Evolutionary conservation across 2,797 vertebrate genomes (phyloP).

Genomic region (Enteromius treurensis): DNA sequence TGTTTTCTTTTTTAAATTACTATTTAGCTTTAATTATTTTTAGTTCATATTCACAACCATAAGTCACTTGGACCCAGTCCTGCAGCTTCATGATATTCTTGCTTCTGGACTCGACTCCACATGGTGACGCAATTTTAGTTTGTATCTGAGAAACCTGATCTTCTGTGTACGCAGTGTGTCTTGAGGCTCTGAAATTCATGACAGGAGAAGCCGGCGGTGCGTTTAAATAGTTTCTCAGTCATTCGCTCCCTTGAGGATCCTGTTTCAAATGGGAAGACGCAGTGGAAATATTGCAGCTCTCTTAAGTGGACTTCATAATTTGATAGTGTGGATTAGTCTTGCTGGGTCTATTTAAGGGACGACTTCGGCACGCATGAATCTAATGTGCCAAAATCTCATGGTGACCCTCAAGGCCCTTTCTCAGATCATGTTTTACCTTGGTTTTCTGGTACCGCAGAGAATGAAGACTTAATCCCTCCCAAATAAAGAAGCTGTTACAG

Average conservation of each 20-base stretch:
- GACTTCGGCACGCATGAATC: conserved; percentile 32
- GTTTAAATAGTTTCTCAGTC: conserved; percentile 73
- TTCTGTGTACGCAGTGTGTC: conserved; percentile 60
- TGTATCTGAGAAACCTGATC: conserved; percentile 62
- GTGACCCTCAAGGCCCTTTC: conserved; percentile 33
- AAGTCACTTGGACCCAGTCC: not conserved
- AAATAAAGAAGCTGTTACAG: conserved; percentile 44
- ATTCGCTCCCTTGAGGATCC: conserved; percentile 63
- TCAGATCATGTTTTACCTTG: conserved; percentile 39
- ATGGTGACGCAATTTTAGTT: conserved; percentile 58
- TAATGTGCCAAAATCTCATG: conserved; percentile 29
- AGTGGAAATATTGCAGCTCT: conserved; percentile 73
- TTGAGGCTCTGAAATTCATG: conserved; percentile 63
- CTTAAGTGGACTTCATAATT: conserved; percentile 59
- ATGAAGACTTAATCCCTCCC: conserved; percentile 38
- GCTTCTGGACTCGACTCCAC: not conserved
- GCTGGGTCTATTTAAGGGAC: conserved; percentile 66
- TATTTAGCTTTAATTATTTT: no score
- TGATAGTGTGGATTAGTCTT: conserved; percentile 61
- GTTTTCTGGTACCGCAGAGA: conserved; percentile 47
- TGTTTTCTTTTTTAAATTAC: not conserved
- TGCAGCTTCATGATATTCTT: not conserved
- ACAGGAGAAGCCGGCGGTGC: conserved; percentile 54
- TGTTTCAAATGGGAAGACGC: conserved; percentile 68
- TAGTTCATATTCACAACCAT: no score